Evolutionary conservation across 1,140 invertebrate genomes (phyloP), one percentile per base, ranked within the genome.

Genomic region (Rhyzopertha dominica): DNA sequence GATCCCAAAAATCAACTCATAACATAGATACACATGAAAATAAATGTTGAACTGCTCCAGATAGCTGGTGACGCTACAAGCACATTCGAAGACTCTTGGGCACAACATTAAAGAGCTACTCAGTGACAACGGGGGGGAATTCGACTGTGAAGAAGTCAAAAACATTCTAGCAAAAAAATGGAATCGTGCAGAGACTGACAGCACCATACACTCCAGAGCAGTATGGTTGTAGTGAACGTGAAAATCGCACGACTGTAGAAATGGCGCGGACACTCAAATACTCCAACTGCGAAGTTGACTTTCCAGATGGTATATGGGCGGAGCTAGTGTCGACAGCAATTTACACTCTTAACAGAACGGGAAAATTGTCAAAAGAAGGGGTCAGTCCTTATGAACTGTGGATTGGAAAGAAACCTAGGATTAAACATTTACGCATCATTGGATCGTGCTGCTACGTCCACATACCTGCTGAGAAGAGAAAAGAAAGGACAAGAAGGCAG

Each of bases 191-290:
- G n/a, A n/a, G n/a, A n/a, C n/a, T n/a, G n/a, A n/a, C n/a, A n/a
- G n/a, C n/a, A n/a, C n/a, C n/a, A n/a, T n/a, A n/a, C n/a, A n/a
- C n/a, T n/a, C n/a, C n/a, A n/a, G n/a, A n/a, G n/a, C n/a, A n/a
- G n/a, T n/a, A n/a, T n/a, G n/a, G n/a, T n/a, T n/a, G n/a, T n/a
- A n/a, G n/a, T n/a, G n/a, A n/a, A n/a, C n/a, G n/a, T n/a, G 62
- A 66, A 38, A 67, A 62, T 37, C 47, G 61, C 8, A 68, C 63
- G 10, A 49, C 68, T 3, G 53, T 68, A 12, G 63, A 68, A 49
- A 57, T 58, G 45, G 61, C 62, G 4, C 59, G 61, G 53, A 56
- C 58, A 9, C 53, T 65, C 16, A 65, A 61, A 40, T 56, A 66
- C 48, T 61, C 61, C 9, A 59, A 62, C 47, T 26, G 45, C 37